Conservation (phyloP, 2,888 invertebrate genomes). For the Apodemia zela region DNA sequence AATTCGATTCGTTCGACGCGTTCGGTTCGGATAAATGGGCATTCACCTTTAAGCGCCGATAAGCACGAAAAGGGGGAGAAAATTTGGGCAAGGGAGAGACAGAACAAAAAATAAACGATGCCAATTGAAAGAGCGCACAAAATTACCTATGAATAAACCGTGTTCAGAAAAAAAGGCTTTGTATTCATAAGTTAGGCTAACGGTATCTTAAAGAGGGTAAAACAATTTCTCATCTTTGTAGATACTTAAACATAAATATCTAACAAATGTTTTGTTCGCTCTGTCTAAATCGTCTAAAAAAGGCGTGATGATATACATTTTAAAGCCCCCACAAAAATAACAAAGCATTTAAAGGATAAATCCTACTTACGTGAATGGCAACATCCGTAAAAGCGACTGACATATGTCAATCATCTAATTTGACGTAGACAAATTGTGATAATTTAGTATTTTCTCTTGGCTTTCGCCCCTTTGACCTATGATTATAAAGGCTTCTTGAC, state of each 20-base stretch:
- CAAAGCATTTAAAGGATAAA: not conserved
- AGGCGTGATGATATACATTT: not conserved
- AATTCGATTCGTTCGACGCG: too few relatives aligned
- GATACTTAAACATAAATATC: not conserved
- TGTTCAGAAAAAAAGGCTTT: too few relatives aligned
- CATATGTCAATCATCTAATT: conserved; percentile 11
- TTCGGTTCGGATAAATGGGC: too few relatives aligned
- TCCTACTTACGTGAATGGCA: not conserved
- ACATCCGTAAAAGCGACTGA: not conserved
- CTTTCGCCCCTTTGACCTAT: conserved; percentile 10
- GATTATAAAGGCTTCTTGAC: conserved; percentile 10
- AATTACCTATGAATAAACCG: too few relatives aligned
- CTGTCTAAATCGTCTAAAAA: not conserved
- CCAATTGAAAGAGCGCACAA: too few relatives aligned
- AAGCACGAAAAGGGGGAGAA: too few relatives aligned
- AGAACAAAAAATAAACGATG: too few relatives aligned
- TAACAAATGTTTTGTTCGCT: not conserved
- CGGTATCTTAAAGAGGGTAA: too few relatives aligned
- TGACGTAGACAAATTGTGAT: not conserved
- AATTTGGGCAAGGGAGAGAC: too few relatives aligned
- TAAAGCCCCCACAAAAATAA: not conserved
- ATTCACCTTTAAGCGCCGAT: too few relatives aligned
- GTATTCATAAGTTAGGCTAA: too few relatives aligned
- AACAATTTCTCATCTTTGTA: too few relatives aligned
- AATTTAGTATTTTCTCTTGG: conserved; percentile 5